A percentile compares a stretch with the other conserved stretches of the same genome.
Evolutionary conservation across 2,888 invertebrate species (phyloP).

Genomic region (Teleogryllus oceanicus): DNA sequence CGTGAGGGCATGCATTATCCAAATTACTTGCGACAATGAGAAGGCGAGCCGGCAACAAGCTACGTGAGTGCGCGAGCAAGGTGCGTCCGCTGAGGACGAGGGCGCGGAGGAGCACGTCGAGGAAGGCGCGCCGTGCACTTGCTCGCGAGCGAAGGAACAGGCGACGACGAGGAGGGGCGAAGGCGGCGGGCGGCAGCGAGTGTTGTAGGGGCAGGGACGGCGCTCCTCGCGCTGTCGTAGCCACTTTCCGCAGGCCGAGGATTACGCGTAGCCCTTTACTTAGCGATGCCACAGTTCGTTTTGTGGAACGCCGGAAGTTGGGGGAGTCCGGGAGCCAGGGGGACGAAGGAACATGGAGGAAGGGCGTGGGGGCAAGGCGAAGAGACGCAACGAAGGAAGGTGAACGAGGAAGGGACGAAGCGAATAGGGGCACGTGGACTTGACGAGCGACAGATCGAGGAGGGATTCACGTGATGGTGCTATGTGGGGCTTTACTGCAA

Average conservation of each 20-base stretch:
- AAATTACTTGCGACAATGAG: constrained; percentile 4
- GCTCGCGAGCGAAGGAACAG: too few relatives aligned
- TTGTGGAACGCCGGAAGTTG: not conserved
- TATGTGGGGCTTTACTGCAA: too few relatives aligned
- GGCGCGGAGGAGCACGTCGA: not conserved
- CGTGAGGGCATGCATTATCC: constrained; percentile 9
- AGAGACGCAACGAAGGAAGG: too few relatives aligned
- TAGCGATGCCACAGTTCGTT: constrained; percentile 1
- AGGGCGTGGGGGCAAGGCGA: too few relatives aligned
- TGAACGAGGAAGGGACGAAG: too few relatives aligned
- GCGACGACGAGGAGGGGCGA: not conserved
- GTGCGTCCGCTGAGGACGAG: not conserved
- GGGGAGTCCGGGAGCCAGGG: not conserved
- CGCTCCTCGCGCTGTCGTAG: not conserved
- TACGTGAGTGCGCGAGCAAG: not conserved
- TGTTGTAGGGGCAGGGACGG: not conserved
- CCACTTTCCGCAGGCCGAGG: constrained; percentile 7
- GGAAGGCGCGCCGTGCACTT: not conserved
- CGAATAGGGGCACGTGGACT: too few relatives aligned
- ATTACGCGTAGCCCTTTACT: constrained; percentile 18
- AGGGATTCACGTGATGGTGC: too few relatives aligned
- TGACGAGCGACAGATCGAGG: too few relatives aligned
- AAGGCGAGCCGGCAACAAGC: not conserved
- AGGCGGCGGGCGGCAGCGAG: not conserved
- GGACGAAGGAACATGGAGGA: not conserved